Evolutionary conservation across 2,113 vertebrate genomes (phyloP).

Genomic region (Xenopus tropicalis): UCB_Xtro_10.0 CM004443.2:49376001-49376500

Average conservation of each 20-base stretch:
- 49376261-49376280: slow-evolving; percentile 45
- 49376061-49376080: no score
- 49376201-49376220: slow-evolving; percentile 23
- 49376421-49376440: slow-evolving; percentile 27
- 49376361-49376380: slow-evolving; percentile 25
- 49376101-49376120: no score
- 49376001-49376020: no score
- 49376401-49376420: slow-evolving; percentile 32
- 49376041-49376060: no score
- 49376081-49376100: no score
- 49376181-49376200: background rate
- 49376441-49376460: background rate
- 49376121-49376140: no score
- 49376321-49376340: slow-evolving; percentile 50
- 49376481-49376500: background rate
- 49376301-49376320: slow-evolving; percentile 61
- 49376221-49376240: slow-evolving; percentile 32
- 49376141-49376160: no score
- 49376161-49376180: no score
- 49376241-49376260: slow-evolving; percentile 39
- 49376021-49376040: no score
- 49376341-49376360: slow-evolving; percentile 25
- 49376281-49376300: slow-evolving; percentile 49
- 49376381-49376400: slow-evolving; percentile 20
- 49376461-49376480: background rate